phyloP scores from a whole-genome alignment of 2,797 vertebrate genomes.

The Florisuga fusca region DNA sequence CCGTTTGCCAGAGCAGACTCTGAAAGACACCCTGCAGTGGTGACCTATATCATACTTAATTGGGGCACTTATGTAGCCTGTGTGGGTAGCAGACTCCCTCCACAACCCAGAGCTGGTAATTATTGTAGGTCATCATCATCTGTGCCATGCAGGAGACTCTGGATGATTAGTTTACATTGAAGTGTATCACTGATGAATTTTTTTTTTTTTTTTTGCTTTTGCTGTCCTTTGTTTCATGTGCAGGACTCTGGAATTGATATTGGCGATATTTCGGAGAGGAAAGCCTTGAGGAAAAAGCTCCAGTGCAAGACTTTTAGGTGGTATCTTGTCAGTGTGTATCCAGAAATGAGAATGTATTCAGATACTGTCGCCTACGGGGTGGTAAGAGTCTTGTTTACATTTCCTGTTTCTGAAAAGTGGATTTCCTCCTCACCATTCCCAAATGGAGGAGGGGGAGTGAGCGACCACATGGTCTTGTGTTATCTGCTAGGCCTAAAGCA shows the following conservation, averaged over 20 bases:
- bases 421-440: too few species aligned
- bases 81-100: not conserved
- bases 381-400: conserved; percentile 80
- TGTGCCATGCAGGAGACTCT: not conserved
- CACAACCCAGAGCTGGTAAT: not conserved
- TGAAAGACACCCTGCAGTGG: not conserved
- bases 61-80: not conserved
- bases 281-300: conserved; percentile 93
- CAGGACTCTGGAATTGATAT: conserved; percentile 97
- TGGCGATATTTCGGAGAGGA: conserved; percentile 93
- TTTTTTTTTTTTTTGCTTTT: not conserved
- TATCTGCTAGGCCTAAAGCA: too few species aligned
- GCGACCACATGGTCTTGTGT: too few species aligned
- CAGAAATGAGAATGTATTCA: conserved; percentile 97
- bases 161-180: not conserved
- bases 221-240: not conserved
- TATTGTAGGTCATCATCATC: not conserved
- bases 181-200: not conserved
- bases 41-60: not conserved
- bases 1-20: not conserved
- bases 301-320: conserved; percentile 97
- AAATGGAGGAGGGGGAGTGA: too few species aligned
- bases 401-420: not conserved
- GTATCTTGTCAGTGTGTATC: conserved; percentile 98
- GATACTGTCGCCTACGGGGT: conserved; percentile 94